Percentiles rank a stretch among this genome's conserved stretches.
Evolutionary conservation across 1,140 invertebrate genomes (phyloP).

Genomic region (Euwallacea fornicatus): DNA sequence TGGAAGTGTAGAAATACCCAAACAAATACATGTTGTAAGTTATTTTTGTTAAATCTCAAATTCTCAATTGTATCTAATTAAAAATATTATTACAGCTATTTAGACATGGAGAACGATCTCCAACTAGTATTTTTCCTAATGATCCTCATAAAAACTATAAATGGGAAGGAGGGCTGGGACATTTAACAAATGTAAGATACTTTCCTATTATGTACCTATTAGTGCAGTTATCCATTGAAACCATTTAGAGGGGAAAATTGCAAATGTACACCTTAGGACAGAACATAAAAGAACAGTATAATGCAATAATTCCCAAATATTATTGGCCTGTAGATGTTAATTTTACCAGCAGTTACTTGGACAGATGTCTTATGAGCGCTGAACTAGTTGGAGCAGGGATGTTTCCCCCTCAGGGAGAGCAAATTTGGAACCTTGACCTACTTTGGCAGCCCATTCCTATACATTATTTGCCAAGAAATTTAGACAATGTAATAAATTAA

Average conservation of each 20-base stretch:
- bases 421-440: constrained; percentile 73
- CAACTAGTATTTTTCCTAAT: constrained; percentile 66
- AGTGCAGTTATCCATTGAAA: not conserved
- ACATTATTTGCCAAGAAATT: constrained; percentile 65
- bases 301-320: constrained; percentile 64
- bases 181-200: constrained; percentile 69
- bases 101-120: constrained; percentile 75
- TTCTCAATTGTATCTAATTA: not conserved
- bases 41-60: not conserved
- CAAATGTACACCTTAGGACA: constrained; percentile 77
- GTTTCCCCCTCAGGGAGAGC: constrained; percentile 70
- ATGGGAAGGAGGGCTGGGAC: constrained; percentile 71
- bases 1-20: constrained; percentile 17
- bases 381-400: constrained; percentile 79
- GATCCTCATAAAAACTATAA: constrained; percentile 69
- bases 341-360: constrained; percentile 76
- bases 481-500: constrained; percentile 43
- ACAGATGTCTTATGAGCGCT: constrained; percentile 86
- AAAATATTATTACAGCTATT: constrained; percentile 59
- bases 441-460: constrained; percentile 88
- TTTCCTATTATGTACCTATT: not conserved
- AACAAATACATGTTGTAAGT: constrained; percentile 41
- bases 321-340: constrained; percentile 67
- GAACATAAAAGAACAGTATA: constrained; percentile 70
- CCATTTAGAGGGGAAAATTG: constrained; percentile 70